Base-by-base conservation (phyloP, 1,140 invertebrate genomes). In the Drosophila pseudoobscura region DNA sequence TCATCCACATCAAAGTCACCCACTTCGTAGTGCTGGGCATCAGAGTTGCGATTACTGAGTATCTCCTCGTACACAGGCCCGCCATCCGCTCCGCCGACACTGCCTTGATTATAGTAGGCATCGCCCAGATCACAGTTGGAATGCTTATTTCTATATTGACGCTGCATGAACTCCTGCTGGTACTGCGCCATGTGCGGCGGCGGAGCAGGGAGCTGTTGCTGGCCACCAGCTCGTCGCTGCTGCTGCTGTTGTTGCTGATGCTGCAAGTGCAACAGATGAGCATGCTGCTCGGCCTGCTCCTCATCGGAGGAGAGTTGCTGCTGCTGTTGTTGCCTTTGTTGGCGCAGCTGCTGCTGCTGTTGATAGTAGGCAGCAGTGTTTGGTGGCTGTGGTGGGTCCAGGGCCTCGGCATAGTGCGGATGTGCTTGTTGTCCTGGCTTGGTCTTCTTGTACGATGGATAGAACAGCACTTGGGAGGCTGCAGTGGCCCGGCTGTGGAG, bases 11-110 rank as follows among this genome's bases (percentile, higher is more conserved):
- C 80, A 74, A 76, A 75, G 71, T 69, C 82, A 59, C 58, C 93
- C 2, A 94, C 94, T 88, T 96, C 95, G 61, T 93, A 93, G 89
- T 96, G 95, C 65, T 94, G 95, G 92, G 94, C 93, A 90, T 96
- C 95, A 6, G 95, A 95, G 11, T 94, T 94, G 78, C 95, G 94
- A 31, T 95, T 94, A 5, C 94, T 93, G 78, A 96, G 94, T 56
- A 96, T 96, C 88, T 96, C 95, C 91, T 96, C 95, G 87, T 96
- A 96, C 5, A 96, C 95, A 2, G 95, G 95, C 73, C 96, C 95
- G 65, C 94, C 94, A 60, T 93, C 93, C 52, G 92, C 92, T 24
- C 63, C 75, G 2, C 94, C 94, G 92, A 94, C 94, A 8, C 94
- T 93, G 51, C 84, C 82, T 59, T 85, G 80, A 68, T 85, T 85